Evolutionary conservation across 2,797 vertebrate genomes (phyloP).

Genomic region (Tamandua tetradactyla): DNA sequence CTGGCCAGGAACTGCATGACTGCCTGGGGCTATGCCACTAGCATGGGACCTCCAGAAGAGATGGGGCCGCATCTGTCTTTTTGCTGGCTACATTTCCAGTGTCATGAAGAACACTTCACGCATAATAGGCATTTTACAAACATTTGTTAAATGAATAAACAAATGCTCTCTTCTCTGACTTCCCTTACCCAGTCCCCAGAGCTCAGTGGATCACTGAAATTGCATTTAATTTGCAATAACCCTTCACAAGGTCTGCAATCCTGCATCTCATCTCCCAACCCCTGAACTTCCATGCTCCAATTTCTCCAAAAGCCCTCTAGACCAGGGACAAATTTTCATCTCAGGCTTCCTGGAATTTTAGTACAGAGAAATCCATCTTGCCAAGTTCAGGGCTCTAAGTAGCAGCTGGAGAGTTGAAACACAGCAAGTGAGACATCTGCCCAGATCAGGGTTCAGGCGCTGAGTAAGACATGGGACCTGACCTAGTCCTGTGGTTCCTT

Average conservation of each 20-base stretch:
- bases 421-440: neutral
- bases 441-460: neutral
- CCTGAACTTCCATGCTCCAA: neutral
- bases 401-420: constrained; percentile 32
- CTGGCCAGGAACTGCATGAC: neutral
- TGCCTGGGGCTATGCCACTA: neutral
- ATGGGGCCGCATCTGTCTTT: neutral
- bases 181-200: neutral
- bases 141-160: neutral
- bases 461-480: neutral
- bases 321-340: constrained; percentile 43
- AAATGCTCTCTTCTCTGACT: neutral
- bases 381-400: neutral
- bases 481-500: neutral
- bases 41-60: neutral
- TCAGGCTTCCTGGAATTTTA: constrained; percentile 50
- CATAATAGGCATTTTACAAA: neutral
- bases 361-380: constrained; percentile 36
- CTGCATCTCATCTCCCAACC: neutral
- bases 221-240: neutral
- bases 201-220: neutral
- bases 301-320: constrained; percentile 49
- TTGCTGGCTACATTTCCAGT: neutral
- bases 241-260: neutral
- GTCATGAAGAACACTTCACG: neutral